Evolutionary conservation across 2,113 vertebrate species (phyloP).

Genomic region (Datnioides undecimradiatus): DNA sequence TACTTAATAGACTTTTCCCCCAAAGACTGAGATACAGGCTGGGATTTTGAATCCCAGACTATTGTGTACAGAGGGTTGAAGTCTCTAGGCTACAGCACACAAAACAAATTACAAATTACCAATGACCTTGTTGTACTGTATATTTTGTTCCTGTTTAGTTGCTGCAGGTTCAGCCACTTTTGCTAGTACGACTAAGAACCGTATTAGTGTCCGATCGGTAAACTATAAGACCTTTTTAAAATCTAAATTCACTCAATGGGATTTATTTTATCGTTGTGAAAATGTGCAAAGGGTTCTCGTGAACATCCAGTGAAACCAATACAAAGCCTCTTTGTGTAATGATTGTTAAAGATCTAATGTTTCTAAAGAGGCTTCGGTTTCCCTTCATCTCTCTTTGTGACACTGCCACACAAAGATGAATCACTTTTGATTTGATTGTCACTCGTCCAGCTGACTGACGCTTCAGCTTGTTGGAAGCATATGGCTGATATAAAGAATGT

Average conservation of each 20-base stretch:
- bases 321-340: neutral
- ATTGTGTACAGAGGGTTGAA: no score
- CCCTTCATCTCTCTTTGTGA: neutral
- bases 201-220: neutral
- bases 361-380: neutral
- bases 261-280: neutral
- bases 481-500: neutral
- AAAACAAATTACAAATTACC: no score
- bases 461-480: slow-evolving; percentile 17
- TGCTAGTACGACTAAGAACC: neutral
- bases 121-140: neutral
- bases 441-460: neutral
- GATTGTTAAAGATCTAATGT: neutral
- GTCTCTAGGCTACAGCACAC: no score
- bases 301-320: neutral
- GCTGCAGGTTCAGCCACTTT: neutral
- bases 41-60: no score
- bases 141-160: neutral
- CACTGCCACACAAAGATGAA: slow-evolving; percentile 8
- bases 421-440: slow-evolving; percentile 24
- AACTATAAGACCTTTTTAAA: neutral
- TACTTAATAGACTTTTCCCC: no score
- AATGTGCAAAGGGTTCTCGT: neutral
- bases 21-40: no score
- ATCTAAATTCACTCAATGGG: neutral